A percentile compares a stretch with the other conserved stretches of the same genome.
phyloP scores from a whole-genome alignment of 2,888 invertebrate genomes.

The Heliothis peltigera region DNA sequence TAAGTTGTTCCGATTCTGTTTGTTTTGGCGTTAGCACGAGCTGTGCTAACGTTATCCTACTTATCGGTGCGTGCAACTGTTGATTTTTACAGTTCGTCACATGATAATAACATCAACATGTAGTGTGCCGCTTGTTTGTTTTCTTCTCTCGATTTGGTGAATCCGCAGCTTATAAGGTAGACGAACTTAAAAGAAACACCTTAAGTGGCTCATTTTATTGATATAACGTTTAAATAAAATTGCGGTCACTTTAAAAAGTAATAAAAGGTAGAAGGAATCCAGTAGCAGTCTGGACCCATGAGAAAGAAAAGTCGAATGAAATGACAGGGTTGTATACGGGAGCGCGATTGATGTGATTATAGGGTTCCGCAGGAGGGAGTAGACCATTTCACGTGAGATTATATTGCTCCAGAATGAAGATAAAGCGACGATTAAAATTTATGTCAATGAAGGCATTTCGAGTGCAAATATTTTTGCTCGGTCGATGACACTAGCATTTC shows the following conservation, averaged over 20 bases:
- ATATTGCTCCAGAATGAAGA: slow-evolving; percentile 28
- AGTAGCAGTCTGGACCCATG: slow-evolving; percentile 87
- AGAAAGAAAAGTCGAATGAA: slow-evolving; percentile 85
- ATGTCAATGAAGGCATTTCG: slow-evolving; percentile 16
- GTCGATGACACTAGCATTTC: slow-evolving; percentile 19
- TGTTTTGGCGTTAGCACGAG: slow-evolving; percentile 77
- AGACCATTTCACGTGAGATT: slow-evolving; percentile 24
- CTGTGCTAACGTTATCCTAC: slow-evolving; percentile 84
- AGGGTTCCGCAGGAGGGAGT: slow-evolving; percentile 71
- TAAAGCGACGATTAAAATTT: slow-evolving; percentile 23
- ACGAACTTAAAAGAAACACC: slow-evolving; percentile 69
- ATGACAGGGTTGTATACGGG: slow-evolving; percentile 69
- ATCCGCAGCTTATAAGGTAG: slow-evolving; percentile 67
- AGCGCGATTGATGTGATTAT: slow-evolving; percentile 61
- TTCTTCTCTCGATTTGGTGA: slow-evolving; percentile 63
- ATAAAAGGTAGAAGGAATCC: slow-evolving; percentile 83
- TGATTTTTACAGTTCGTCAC: slow-evolving; percentile 80
- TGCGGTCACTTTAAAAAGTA: slow-evolving; percentile 80
- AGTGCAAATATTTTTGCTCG: slow-evolving; percentile 15
- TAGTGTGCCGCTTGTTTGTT: slow-evolving; percentile 65
- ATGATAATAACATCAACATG: slow-evolving; percentile 78
- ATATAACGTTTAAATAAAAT: slow-evolving; percentile 84
- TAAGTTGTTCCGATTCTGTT: slow-evolving; percentile 77
- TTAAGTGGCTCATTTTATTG: slow-evolving; percentile 77
- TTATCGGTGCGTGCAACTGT: slow-evolving; percentile 78